Base-by-base conservation (phyloP, 2,113 vertebrate genomes). In the Coptodon bakossiorum region DNA sequence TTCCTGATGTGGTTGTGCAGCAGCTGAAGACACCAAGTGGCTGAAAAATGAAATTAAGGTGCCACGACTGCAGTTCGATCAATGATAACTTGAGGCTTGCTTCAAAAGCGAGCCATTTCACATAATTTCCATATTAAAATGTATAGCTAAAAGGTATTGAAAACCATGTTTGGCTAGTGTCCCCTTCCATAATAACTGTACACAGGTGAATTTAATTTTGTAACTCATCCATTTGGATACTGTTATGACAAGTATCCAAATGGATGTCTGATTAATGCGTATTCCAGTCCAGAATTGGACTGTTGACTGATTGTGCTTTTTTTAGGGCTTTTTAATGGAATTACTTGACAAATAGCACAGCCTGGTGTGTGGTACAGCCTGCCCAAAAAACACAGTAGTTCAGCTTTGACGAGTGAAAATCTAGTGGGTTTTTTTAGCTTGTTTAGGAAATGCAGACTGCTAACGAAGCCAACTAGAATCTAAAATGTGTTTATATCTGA, bases 221-320 rank as follows among this genome's bases (percentile, higher is more conserved):
- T 76, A 48, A 76, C 9, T 11, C 22, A 29, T 29, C 43, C 14
- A 50, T 76, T 31, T 50, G 24, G 43, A 76, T 50, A 78, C 24
- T 31, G 6, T 19, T 50, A 50, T 11, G 9, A 50, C 14, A 29
- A 50, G 24, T 31, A 31, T 7, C 24, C 6, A 76, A 76, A 19
- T 76, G 14, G 1, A 48, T 48, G 24, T 48, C 24, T 76, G 43
- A 50, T 11, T 50, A 27, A 19, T 50, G 43, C 1, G 0, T 19
- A 78, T 78, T 78, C 43, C 43, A 76, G 43, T 76, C 24, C 59
- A 63, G 29, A 48, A 50, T 27, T 76, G 40, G 43, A 76, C 71
- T 29, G 24, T 12, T 11, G 9, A 50, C 24, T 50, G 71, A 31
- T 50, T 50, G 9, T 12, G 40, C 24, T 76, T 29, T 76, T 54